These are phyloP conservation scores for Drosophila percnosoma DNA, from an alignment of 2,888 invertebrate species.

Conservation along the genomic window DNA sequence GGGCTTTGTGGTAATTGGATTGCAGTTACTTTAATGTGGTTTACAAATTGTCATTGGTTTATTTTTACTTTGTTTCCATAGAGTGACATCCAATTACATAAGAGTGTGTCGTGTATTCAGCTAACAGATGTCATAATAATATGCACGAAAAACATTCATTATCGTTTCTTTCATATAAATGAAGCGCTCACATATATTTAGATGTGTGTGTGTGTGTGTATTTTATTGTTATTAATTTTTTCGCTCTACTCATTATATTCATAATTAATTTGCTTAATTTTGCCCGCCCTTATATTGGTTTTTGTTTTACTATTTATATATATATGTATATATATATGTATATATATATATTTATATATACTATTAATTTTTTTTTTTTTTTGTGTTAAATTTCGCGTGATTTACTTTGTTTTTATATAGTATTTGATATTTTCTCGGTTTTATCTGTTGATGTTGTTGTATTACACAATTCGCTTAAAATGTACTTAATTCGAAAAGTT, in stretches of 20 bases:
- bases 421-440: conserved; percentile 60
- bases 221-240: conserved; percentile 48
- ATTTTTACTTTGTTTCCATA: conserved; percentile 17
- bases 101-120: conserved; percentile 57
- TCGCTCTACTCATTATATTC: conserved; percentile 72
- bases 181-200: conserved; percentile 64
- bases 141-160: conserved; percentile 65
- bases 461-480: conserved; percentile 69
- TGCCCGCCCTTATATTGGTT: conserved; percentile 77
- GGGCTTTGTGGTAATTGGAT: conserved; percentile 39
- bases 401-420: conserved; percentile 60
- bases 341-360: conserved; percentile 57
- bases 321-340: conserved; percentile 54
- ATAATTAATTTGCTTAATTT: conserved; percentile 76
- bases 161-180: conserved; percentile 33
- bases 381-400: conserved; percentile 69
- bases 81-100: conserved; percentile 60
- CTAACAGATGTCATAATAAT: conserved; percentile 69
- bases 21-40: conserved; percentile 37
- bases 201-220: conserved; percentile 41
- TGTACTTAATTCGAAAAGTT: conserved; percentile 76
- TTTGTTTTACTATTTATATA: conserved; percentile 57
- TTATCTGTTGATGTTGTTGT: conserved; percentile 45
- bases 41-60: conserved; percentile 49
- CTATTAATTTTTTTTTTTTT: conserved; percentile 48